phyloP scores from a whole-genome alignment of 2,797 vertebrate species.

The Odontamblyopus rebecca region DNA sequence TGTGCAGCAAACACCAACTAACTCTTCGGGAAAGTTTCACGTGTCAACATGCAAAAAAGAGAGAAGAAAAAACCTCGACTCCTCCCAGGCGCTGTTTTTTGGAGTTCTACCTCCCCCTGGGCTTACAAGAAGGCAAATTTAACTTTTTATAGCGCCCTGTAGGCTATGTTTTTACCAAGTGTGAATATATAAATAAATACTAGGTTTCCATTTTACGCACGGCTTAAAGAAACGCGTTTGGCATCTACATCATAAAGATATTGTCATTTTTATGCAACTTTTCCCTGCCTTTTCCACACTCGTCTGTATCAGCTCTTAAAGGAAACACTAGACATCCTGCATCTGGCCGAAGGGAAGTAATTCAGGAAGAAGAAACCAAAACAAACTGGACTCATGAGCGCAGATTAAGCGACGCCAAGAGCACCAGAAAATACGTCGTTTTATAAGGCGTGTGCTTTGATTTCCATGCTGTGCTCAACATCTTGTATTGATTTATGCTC shows the following conservation, averaged over 20 bases:
- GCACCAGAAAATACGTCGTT: neutral
- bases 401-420: neutral
- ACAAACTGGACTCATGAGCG: constrained; percentile 18
- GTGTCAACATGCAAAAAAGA: constrained; percentile 63
- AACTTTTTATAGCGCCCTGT: neutral
- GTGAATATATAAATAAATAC: neutral
- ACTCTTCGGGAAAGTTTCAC: constrained; percentile 73
- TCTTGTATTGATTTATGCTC: constrained; percentile 5
- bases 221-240: neutral
- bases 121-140: constrained; percentile 17
- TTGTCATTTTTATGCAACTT: too few relatives aligned
- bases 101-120: constrained; percentile 49
- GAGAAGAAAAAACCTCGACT: constrained; percentile 40
- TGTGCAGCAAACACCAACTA: constrained; percentile 50
- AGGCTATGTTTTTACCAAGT: neutral
- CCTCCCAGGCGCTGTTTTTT: constrained; percentile 65
- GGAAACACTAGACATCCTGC: constrained; percentile 53
- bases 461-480: constrained; percentile 1
- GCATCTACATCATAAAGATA: neutral
- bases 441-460: neutral
- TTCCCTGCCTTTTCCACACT: neutral
- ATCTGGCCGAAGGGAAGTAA: constrained; percentile 36
- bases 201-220: neutral
- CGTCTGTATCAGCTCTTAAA: constrained; percentile 34
- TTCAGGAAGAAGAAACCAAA: constrained; percentile 51